Base-by-base conservation (phyloP, 2,113 vertebrate genomes). In the Cettia cetti region DNA sequence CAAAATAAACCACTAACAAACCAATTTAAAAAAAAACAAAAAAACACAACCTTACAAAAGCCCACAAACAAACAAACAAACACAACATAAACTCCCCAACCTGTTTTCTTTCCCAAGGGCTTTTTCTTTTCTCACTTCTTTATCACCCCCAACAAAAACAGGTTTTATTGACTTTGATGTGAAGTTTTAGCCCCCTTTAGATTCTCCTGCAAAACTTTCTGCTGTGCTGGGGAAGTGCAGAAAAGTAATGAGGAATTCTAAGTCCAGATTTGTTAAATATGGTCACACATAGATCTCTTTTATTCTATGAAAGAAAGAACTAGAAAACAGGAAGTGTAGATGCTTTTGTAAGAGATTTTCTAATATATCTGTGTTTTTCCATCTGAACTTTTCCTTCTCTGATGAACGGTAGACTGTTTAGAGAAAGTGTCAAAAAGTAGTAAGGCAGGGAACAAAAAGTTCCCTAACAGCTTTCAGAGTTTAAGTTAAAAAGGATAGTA, bases 201-300 rank as follows among this genome's bases (percentile, higher is more conserved):
- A 33, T 31, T 77, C 64, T 85, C 17, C 42, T 65, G 63, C 27
- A 26, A 91, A 79, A 63, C 11, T 69, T 94, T 76, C 22, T 85
- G 57, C 49, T 82, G 26, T 72, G 26, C 16, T 82, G 21, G 15
- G 16, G 72, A 87, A 85, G 4, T 72, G 26, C 7, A 82, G 24
- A 76, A 89, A 95, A 79, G 63, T 82, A 87, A 91, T 84, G 39
- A 91, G n/a, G 35, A 86, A 75, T 64, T 81, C 47, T 63, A 70
- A 23, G 13, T 53, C 82, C 31, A 33, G 23, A 82, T 90, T 87
- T 87, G 23, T 65, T 82, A 87, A 86, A 84, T 54, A 72, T 42
- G 45, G 39, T 85, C 54, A 59, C 23, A 74, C 35, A 9, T 61
- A 74, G 2, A 14, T 61, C n/a, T 79, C 10, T 31, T n/a, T 68